phyloP scores from a whole-genome alignment of 2,888 invertebrate species.

The Polietes domitor region DNA sequence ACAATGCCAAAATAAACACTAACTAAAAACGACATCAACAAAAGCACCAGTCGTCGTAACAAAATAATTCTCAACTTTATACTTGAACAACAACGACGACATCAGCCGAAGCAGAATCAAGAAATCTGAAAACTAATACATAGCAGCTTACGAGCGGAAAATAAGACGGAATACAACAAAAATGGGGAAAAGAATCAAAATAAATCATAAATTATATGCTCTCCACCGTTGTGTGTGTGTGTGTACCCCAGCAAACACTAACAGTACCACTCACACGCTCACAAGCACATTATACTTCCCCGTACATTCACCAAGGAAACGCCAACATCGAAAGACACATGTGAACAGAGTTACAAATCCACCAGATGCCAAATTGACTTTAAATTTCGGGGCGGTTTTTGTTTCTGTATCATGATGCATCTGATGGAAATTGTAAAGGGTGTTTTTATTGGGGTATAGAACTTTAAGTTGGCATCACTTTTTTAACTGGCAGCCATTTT shows the following conservation, averaged over 20 bases:
- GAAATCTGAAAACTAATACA: constrained; percentile 4
- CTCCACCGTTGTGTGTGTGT: neutral
- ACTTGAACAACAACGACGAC: neutral
- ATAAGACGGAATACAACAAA: neutral
- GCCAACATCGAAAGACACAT: neutral
- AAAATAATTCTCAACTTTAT: constrained; percentile 28
- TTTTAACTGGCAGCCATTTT: too few species aligned
- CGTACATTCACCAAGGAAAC: neutral
- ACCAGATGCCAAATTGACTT: neutral
- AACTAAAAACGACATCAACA: constrained; percentile 5
- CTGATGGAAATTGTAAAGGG: too few species aligned
- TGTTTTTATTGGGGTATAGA: too few species aligned
- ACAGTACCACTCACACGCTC: neutral
- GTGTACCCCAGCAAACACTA: neutral
- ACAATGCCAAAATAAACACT: constrained; percentile 26
- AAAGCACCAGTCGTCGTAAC: neutral
- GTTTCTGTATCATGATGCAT: too few species aligned
- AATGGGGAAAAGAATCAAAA: neutral
- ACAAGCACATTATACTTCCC: neutral
- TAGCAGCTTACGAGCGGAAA: neutral
- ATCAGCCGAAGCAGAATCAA: neutral
- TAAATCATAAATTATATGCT: constrained; percentile 26
- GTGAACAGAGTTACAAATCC: neutral
- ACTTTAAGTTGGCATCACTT: too few species aligned
- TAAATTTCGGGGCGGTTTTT: constrained; percentile 6